Percentiles rank a stretch among this genome's conserved stretches.
phyloP scores from a whole-genome alignment of 2,888 invertebrate species.

The Acronicta alni region DNA sequence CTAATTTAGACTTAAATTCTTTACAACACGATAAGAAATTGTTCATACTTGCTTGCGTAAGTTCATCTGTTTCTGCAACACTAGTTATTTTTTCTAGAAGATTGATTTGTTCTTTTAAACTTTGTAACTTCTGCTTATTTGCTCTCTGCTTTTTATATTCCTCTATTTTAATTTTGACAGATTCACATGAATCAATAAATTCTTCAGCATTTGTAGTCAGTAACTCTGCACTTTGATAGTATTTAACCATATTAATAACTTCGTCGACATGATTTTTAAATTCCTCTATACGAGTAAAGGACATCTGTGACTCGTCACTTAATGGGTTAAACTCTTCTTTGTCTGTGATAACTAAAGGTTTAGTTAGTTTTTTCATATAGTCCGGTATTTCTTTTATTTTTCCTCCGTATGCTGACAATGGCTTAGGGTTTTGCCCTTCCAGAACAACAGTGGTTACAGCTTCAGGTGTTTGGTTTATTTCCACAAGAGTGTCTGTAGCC shows the following conservation, averaged over 20 bases:
- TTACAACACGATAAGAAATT: slow-evolving; percentile 60
- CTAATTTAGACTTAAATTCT: slow-evolving; percentile 60
- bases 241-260: slow-evolving; percentile 56
- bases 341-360: not conserved
- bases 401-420: not conserved
- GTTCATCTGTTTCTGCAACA: slow-evolving; percentile 43
- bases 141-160: slow-evolving; percentile 23
- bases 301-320: not conserved
- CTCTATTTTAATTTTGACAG: slow-evolving; percentile 59
- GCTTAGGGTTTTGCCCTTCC: not conserved
- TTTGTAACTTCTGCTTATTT: slow-evolving; percentile 41
- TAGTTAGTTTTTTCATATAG: slow-evolving; percentile 9
- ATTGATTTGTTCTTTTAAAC: slow-evolving; percentile 51
- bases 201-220: slow-evolving; percentile 54
- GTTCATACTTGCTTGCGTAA: slow-evolving; percentile 51
- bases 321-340: not conserved
- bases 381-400: slow-evolving; percentile 1
- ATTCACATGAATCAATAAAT: slow-evolving; percentile 59
- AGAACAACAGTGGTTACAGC: not conserved
- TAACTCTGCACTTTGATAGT: slow-evolving; percentile 57
- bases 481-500: not conserved
- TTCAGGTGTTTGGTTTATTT: not conserved
- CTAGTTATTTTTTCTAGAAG: slow-evolving; percentile 55
- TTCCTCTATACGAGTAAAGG: slow-evolving; percentile 34
- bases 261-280: slow-evolving; percentile 59